A percentile compares a stretch with the other conserved stretches of the same genome.
Evolutionary conservation across 2,797 vertebrate species (phyloP).

Genomic region (Silurus aristotelis): DNA sequence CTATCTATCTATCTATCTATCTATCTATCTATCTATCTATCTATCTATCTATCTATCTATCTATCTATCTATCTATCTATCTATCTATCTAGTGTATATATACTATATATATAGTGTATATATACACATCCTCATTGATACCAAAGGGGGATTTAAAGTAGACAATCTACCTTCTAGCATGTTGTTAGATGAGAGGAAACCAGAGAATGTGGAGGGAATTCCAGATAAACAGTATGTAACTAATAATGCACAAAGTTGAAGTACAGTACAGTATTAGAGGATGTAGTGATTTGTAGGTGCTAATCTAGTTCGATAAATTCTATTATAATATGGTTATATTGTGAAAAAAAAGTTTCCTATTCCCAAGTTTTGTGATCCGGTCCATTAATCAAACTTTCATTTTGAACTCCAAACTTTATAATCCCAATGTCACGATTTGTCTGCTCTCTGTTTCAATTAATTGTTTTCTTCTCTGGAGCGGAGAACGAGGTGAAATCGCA

Average conservation of each 20-base stretch:
- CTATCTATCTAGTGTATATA: too few relatives aligned
- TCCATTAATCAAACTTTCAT: neutral
- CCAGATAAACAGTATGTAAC: neutral
- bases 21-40: too few relatives aligned
- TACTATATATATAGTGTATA: too few relatives aligned
- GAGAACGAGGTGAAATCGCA: neutral
- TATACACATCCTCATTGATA: neutral
- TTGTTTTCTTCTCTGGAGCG: slow-evolving; percentile 13
- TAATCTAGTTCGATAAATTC: neutral
- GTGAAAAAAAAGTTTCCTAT: neutral
- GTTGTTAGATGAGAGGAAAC: neutral
- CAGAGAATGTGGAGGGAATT: neutral
- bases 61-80: too few relatives aligned
- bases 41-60: too few relatives aligned
- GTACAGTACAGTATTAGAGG: neutral
- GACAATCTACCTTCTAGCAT: neutral
- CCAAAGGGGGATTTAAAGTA: neutral
- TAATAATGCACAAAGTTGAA: neutral
- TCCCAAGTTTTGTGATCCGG: neutral
- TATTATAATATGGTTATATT: neutral
- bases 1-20: too few relatives aligned
- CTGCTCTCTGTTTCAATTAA: neutral
- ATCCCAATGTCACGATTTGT: neutral
- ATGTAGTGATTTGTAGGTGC: neutral
- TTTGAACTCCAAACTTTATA: neutral